Evolutionary conservation across 2,113 vertebrate genomes (phyloP).

Genomic region (Etia nguti): DNA sequence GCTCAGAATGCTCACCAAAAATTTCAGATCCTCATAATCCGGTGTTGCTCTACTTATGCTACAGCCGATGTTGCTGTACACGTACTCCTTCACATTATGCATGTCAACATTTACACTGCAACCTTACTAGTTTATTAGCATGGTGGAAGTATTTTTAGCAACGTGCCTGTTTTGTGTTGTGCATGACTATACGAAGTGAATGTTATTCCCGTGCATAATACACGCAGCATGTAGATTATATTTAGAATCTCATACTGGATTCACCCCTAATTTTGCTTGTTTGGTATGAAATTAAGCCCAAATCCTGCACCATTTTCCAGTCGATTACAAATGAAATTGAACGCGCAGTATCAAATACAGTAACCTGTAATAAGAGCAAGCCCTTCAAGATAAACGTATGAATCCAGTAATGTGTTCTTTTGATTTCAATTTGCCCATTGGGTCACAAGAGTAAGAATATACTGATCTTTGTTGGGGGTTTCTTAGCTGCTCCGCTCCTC

Average conservation of each 20-base stretch:
- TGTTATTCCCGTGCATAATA: constrained; percentile 41
- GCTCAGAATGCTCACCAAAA: not conserved
- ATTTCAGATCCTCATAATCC: not conserved
- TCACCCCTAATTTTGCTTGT: constrained; percentile 20
- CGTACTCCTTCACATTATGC: constrained; percentile 56
- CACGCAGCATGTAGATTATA: constrained; percentile 54
- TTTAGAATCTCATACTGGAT: constrained; percentile 66
- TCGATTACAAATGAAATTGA: not conserved
- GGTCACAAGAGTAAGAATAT: not conserved
- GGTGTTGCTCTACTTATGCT: constrained; percentile 8
- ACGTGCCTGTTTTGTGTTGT: constrained; percentile 64
- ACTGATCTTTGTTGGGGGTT: constrained; percentile 13
- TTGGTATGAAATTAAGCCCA: not conserved
- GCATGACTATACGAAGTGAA: constrained; percentile 58
- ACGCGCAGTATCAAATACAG: not conserved
- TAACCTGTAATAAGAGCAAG: not conserved
- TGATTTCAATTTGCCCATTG: not conserved
- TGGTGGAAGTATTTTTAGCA: constrained; percentile 52
- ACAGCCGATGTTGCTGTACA: constrained; percentile 13
- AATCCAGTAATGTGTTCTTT: constrained; percentile 66
- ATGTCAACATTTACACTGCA: constrained; percentile 57
- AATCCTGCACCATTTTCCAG: constrained; percentile 5
- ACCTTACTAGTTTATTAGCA: constrained; percentile 59
- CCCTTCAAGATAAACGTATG: constrained; percentile 20
- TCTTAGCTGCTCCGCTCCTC: constrained; percentile 72